Base-by-base conservation (phyloP, 2,888 invertebrate genomes). In the Acanthoscelides obtectus region DNA sequence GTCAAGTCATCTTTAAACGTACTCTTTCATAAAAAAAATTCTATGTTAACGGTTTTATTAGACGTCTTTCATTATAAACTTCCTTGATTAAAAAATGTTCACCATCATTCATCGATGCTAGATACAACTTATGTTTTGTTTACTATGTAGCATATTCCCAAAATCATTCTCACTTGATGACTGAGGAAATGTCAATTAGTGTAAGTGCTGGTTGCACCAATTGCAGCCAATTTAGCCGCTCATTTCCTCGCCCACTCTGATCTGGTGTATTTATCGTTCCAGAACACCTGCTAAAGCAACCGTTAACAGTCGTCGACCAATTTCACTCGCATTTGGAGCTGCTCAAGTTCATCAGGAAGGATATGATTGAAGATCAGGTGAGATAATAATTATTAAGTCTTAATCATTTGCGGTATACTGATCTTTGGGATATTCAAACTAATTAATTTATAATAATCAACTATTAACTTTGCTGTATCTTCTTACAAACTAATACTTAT, bases 301-400 rank as follows among this genome's bases (percentile, higher is more conserved):
- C 94, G 69, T 87, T 98, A 79, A 97, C 97, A 1, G 91, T 94
- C 70, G 91, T 97, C 73, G 93, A 95, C 76, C 92, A 93, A 84
- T 97, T 98, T 85, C 98, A 98, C 85, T 98, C 98, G 0, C 98
- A 98, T 84, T 88, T 97, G 80, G 98, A 98, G 83, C 94, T 94
- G 72, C 94, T 98, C 93, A 94, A 94, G 84, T 92, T 94, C 79
- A 89, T 97, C 76, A 89, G 92, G 70, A 88, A 90, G 75, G 93
- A 94, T 79, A 91, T 91, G 21, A 92, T 97, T 81, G 90, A 91
- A 75, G 92, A 96, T 81, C 97, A 94, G 89, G 93, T 92, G 85
- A 84, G 80, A 21, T 66, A n/a, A 8, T 6, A 45, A 6, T 45
- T 45, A 69, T 25, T 22, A 64, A 0, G 25, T 22, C 66, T 22